Percentiles rank a stretch among this genome's conserved stretches.
These are phyloP conservation scores for Himalopsyche japonica DNA, from an alignment of 2,888 invertebrate species.

Conservation along the genomic window DNA sequence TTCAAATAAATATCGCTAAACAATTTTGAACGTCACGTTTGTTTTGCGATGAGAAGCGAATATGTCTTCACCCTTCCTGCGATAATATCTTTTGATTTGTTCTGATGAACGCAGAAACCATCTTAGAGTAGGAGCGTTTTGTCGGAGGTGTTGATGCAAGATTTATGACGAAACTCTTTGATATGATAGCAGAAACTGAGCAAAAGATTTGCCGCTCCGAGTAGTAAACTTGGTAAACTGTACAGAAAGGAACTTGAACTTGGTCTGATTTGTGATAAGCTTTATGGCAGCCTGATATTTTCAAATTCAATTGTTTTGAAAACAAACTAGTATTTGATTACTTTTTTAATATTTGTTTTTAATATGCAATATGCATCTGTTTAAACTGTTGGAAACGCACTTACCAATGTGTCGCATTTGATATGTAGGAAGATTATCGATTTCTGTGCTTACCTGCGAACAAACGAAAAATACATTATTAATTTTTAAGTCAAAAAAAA, in stretches of 20 bases:
- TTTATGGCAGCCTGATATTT: background rate
- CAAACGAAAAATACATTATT: conserved; percentile 16
- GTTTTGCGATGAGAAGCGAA: background rate
- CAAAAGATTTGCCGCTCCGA: background rate
- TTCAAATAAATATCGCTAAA: background rate
- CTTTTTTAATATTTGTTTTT: too few relatives aligned
- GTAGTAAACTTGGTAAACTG: background rate
- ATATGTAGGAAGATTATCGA: background rate
- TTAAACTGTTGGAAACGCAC: too few relatives aligned
- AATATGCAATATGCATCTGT: too few relatives aligned
- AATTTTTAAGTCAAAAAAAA: too few relatives aligned
- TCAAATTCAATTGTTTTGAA: too few relatives aligned
- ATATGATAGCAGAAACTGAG: background rate
- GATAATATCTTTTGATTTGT: conserved; percentile 25
- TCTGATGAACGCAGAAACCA: conserved; percentile 16
- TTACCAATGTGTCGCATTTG: too few relatives aligned
- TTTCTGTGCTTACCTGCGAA: conserved; percentile 24
- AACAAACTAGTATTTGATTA: too few relatives aligned
- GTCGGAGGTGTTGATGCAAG: conserved; percentile 24
- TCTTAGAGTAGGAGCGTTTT: background rate
- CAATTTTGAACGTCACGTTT: background rate
- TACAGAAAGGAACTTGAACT: background rate
- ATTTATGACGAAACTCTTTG: conserved; percentile 13
- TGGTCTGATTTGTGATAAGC: background rate
- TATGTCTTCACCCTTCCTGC: background rate